Base-by-base conservation (phyloP, 2,888 invertebrate genomes). In the Amiota minor region DNA sequence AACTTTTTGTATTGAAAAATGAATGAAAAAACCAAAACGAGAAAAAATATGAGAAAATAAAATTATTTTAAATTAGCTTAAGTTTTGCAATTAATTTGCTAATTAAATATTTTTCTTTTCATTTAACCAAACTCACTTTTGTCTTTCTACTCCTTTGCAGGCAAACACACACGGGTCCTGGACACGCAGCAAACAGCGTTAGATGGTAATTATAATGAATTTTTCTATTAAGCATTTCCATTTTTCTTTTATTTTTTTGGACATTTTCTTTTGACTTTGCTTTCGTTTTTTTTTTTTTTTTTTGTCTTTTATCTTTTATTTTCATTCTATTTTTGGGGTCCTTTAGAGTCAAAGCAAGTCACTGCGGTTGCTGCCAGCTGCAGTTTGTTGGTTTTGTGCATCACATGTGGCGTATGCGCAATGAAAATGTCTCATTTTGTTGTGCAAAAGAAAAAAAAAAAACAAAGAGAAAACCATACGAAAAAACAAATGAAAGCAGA, bases 91-190 rank as follows among this genome's bases (percentile, higher is more conserved):
- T 50, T 50, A 50, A 50, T 50, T 50, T 50, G 4, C 4, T 50
- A 50, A 50, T 50, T 50, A n/a, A n/a, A n/a, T n/a, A 3, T 50
- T 10, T 50, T 50, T 50, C 53, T 9, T 4, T n/a, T 50, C 53
- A n/a, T 50, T n/a, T 50, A 12, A 6, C 35, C 16, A 14, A 53
- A 53, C 9, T 53, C 14, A 53, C 73, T 73, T 72, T 74, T 74
- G 72, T 76, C 49, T 56, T 49, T 18, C 72, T 68, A 65, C 72
- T 76, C 80, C 70, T 72, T 85, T 84, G 53, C 86, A 89, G 89
- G 89, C 75, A 89, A 89, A 81, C 89, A 89, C 80, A 81, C 86
- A 74, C 88, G 88, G 72, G 80, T 82, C 68, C 79, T 87, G 78
- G 89, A 89, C 76, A 80, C 87, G 65, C 88, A 88, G 77, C 87